phyloP scores from a whole-genome alignment of 2,888 invertebrate species.

The Sepioteuthis lessoniana region DNA sequence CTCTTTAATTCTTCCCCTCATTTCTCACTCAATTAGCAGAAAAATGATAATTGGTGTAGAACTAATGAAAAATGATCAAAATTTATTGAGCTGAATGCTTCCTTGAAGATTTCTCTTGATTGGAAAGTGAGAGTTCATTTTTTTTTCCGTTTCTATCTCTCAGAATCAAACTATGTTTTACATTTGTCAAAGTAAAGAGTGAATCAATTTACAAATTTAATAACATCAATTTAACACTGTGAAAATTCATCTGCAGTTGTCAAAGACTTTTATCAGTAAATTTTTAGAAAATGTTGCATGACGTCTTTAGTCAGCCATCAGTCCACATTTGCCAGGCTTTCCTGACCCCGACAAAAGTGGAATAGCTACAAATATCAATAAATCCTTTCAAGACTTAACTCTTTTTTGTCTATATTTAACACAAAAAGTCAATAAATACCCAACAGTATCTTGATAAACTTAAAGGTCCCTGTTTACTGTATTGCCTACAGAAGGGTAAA shows the following conservation, averaged over 20 bases:
- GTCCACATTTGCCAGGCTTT: no score
- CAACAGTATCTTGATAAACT: no score
- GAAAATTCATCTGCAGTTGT: not conserved
- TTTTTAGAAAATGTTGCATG: not conserved
- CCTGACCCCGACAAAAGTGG: no score
- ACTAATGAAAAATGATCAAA: slow-evolving; percentile 33
- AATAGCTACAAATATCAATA: no score
- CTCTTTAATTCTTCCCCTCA: not conserved
- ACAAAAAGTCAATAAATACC: no score
- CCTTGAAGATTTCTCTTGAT: not conserved
- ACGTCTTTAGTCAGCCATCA: no score
- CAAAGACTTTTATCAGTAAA: not conserved
- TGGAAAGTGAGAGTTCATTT: not conserved
- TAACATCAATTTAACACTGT: not conserved
- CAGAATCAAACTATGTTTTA: not conserved
- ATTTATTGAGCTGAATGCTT: not conserved
- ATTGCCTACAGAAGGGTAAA: no score
- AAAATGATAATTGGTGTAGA: slow-evolving; percentile 2
- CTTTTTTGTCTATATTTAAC: no score
- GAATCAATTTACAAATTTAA: not conserved
- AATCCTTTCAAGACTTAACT: no score
- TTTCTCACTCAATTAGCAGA: not conserved
- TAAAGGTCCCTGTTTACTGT: no score
- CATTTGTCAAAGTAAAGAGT: not conserved
- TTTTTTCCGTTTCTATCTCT: not conserved